A percentile compares a stretch with the other conserved stretches of the same genome.
Conservation (phyloP, 2,888 invertebrate genomes). For the Cyaniris semiargus region DNA sequence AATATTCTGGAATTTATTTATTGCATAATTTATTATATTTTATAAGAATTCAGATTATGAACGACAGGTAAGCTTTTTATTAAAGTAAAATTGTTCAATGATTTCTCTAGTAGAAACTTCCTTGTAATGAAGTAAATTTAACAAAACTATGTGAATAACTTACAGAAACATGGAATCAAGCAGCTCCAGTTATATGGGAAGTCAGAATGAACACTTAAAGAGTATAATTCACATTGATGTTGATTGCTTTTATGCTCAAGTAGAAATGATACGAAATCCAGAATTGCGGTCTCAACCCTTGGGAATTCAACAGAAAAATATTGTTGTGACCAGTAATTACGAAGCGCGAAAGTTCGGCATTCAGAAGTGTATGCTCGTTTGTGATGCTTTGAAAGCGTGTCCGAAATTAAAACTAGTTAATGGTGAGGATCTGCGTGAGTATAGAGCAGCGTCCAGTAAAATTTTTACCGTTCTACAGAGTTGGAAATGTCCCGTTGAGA, state of each 20-base stretch:
- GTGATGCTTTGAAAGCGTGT: slow-evolving; percentile 87
- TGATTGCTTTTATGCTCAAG: slow-evolving; percentile 93
- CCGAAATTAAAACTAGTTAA: slow-evolving; percentile 87
- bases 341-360: slow-evolving; percentile 87
- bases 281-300: slow-evolving; percentile 84
- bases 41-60: slow-evolving; percentile 65
- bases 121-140: slow-evolving; percentile 66
- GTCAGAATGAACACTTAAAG: slow-evolving; percentile 79
- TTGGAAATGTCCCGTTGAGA: slow-evolving; percentile 88
- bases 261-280: slow-evolving; percentile 88
- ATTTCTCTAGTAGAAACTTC: slow-evolving; percentile 65
- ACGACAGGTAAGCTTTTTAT: slow-evolving; percentile 65
- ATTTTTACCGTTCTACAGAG: slow-evolving; percentile 86
- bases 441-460: slow-evolving; percentile 88
- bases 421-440: slow-evolving; percentile 91
- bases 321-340: slow-evolving; percentile 92
- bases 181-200: slow-evolving; percentile 65
- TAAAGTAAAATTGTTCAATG: slow-evolving; percentile 51
- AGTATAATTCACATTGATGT: slow-evolving; percentile 90
- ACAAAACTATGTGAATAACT: slow-evolving; percentile 60
- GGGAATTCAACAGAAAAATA: slow-evolving; percentile 91
- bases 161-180: slow-evolving; percentile 75
- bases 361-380: slow-evolving; percentile 87
- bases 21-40: slow-evolving; percentile 57
- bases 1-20: slow-evolving; percentile 59